These are phyloP conservation scores for Mellivora capensis DNA, from an alignment of 2,113 vertebrate genomes.

Conservation along the genomic window DNA sequence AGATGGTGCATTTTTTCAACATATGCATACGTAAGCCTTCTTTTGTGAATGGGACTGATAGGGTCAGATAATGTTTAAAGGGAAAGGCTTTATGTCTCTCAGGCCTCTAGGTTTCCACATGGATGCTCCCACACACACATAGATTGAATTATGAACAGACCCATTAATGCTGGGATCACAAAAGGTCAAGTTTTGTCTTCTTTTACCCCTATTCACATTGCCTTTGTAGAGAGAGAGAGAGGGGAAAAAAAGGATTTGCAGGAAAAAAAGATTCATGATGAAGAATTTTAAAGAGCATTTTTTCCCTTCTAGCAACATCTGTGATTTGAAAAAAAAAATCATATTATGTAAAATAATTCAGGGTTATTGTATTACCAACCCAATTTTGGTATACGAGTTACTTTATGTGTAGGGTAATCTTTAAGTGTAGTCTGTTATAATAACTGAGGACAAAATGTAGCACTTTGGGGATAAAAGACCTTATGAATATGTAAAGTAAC, in stretches of 20 bases:
- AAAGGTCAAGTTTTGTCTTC: conserved; percentile 91
- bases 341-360: conserved; percentile 78
- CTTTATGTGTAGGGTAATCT: conserved; percentile 71
- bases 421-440: conserved; percentile 66
- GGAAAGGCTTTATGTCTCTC: conserved; percentile 88
- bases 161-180: conserved; percentile 89
- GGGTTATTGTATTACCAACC: conserved; percentile 70
- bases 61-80: conserved; percentile 91
- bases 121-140: conserved; percentile 88
- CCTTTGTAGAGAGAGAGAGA: conserved; percentile 79
- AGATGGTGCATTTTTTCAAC: conserved; percentile 81
- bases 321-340: conserved; percentile 72
- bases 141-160: conserved; percentile 92
- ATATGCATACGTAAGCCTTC: conserved; percentile 87
- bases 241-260: conserved; percentile 80
- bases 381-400: conserved; percentile 74
- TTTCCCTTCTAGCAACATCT: conserved; percentile 77
- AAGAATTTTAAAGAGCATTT: conserved; percentile 83
- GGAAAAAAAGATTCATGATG: conserved; percentile 80
- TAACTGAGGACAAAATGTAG: conserved; percentile 61
- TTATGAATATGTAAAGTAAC: conserved; percentile 63
- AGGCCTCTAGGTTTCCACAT: conserved; percentile 89
- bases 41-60: conserved; percentile 86
- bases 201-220: conserved; percentile 87
- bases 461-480: conserved; percentile 42